Base-by-base conservation (phyloP, 2,888 invertebrate genomes). In the Aleiodes alternator region DNA sequence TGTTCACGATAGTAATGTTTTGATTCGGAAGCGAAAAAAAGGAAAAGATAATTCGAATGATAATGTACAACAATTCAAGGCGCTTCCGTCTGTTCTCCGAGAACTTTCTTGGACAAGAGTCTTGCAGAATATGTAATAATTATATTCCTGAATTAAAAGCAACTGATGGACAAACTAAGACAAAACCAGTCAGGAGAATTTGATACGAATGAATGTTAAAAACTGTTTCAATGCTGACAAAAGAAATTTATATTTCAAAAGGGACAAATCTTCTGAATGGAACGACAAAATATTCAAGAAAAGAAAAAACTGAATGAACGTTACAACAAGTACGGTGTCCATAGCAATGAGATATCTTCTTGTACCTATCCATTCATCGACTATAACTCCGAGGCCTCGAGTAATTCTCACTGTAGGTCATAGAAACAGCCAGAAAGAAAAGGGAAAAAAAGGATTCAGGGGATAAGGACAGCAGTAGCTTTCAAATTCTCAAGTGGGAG, bases 321-420 rank as follows among this genome's bases (percentile, higher is more conserved):
- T 59, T 59, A 59, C 34, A 7, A 59, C 14, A 34, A 59, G 31
- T n/a, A 34, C 59, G 12, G 34, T 59, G 8, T 59, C 34, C 34
- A 34, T 29, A n/a, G 34, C 34, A 59, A 29, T n/a, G 59, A 59
- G 34, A 59, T 59, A 34, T 16, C 55, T 14, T n/a, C 55, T 55
- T 16, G 55, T 55, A 55, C 6, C n/a, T 34, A n/a, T 34, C 34
- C 59, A 34, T 59, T 34, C 34, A 59, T 34, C 12, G 14, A 34
- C 34, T n/a, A 12, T 59, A 59, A 12, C 12, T 59, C 12, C 34
- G n/a, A 31, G 34, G 34, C 34, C 34, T 31, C n/a, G 34, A 34
- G 34, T 31, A 59, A 59, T 59, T 12, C n/a, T 59, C 59, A 34
- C 34, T 59, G 14, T 59, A 34, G 31, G 59, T 11, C 59, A 59